Evolutionary conservation across 2,888 invertebrate genomes (phyloP), one percentile per base, ranked within the genome.

Genomic region (Platycheirus albimanus): DNA sequence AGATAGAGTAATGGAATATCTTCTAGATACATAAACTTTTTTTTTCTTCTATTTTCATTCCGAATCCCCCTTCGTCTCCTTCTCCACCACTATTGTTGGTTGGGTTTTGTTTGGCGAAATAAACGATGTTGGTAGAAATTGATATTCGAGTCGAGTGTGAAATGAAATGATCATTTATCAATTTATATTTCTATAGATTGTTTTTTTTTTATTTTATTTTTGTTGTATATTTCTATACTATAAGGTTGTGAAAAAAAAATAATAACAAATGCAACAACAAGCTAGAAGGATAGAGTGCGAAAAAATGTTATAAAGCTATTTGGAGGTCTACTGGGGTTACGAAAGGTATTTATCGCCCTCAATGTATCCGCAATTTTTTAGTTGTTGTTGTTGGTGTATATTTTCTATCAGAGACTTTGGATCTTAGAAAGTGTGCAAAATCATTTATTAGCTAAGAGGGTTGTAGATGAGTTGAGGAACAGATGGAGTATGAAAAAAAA

Each of bases 161-260:
- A 83, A 69, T 77, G 63, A 77, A 83, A 83, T 77, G 81, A 83
- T 83, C 81, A 83, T 83, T 83, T 77, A 83, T 83, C 77, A 77
- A 81, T 83, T 83, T 77, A 71, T 77, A 61, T 67, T 54, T 71
- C 61, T 58, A 54, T 49, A 38, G 58, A 70, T 58, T 54, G 47
- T 33, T n/a, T 20, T 30, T n/a, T 20, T 20, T 54, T n/a, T 15
- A 20, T 56, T 13, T 36, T 10, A 19, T 11, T 33, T 1, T 36
- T 20, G 15, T 7, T 24, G n/a, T 43, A n/a, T n/a, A n/a, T n/a
- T n/a, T n/a, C n/a, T 8, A 52, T 66, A 24, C 19, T 13, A 13
- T 28, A 24, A 10, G 15, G 10, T 3, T 36, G 6, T n/a, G n/a
- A 8, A 19, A 1, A n/a, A 52, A 30, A 54, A 36, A 20, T 20